Conservation (phyloP, 2,797 vertebrate genomes). For the Phrynocephalus guinanensis region DNA sequence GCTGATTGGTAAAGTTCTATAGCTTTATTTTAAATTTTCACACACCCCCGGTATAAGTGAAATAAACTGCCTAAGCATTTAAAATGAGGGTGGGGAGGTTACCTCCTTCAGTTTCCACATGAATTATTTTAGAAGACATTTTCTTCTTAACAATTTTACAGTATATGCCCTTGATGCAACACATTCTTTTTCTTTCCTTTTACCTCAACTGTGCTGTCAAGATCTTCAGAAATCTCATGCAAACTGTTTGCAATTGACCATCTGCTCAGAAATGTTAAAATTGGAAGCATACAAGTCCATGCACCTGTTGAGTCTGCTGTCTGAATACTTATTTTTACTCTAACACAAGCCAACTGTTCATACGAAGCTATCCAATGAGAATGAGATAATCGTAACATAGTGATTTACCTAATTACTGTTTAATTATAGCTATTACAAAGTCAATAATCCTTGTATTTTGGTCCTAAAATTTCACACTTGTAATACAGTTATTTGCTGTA, state of each 20-base stretch:
- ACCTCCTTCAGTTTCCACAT: background rate
- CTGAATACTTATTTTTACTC: slow-evolving; percentile 37
- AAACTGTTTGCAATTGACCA: slow-evolving; percentile 25
- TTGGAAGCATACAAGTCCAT: background rate
- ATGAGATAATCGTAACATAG: slow-evolving; percentile 24
- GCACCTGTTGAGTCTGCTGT: slow-evolving; percentile 1
- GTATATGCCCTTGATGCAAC: background rate
- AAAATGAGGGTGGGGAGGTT: background rate
- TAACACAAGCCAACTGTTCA: slow-evolving; percentile 25
- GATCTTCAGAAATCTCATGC: slow-evolving; percentile 9
- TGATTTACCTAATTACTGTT: slow-evolving; percentile 26
- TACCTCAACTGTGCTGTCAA: slow-evolving; percentile 7
- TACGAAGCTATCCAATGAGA: slow-evolving; percentile 13
- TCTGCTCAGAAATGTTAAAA: background rate
- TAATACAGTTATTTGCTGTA: background rate
- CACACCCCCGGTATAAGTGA: background rate
- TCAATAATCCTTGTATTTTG: slow-evolving; percentile 11
- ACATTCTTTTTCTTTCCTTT: slow-evolving; percentile 4
- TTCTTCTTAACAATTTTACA: slow-evolving; percentile 9
- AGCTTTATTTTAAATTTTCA: background rate
- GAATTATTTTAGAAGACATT: background rate
- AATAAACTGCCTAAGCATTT: background rate
- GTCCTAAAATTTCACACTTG: slow-evolving; percentile 14
- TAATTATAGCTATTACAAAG: slow-evolving; percentile 38
- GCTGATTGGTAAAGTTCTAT: background rate